A percentile compares a stretch with the other conserved stretches of the same genome.
Evolutionary conservation across 2,888 invertebrate genomes (phyloP).

Genomic region (Ashinkailepas kermadecensis): DNA sequence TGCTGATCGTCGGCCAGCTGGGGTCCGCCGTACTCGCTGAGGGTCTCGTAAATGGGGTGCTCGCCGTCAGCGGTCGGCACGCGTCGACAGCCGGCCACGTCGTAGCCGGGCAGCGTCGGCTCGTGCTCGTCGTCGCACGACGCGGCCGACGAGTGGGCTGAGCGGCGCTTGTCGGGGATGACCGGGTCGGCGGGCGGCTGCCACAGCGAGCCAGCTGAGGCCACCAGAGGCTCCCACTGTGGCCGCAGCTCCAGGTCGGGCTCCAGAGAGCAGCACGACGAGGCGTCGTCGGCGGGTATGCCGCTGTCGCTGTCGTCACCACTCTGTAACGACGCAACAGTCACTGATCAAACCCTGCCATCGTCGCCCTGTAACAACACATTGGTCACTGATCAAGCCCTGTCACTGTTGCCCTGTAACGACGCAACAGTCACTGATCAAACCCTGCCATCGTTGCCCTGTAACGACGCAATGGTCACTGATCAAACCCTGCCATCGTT

Average conservation of each 20-base stretch:
- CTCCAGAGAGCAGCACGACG: background rate
- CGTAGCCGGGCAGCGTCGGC: background rate
- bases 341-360: too few relatives aligned
- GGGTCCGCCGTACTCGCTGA: background rate
- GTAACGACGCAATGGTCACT: too few relatives aligned
- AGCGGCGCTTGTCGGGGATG: background rate
- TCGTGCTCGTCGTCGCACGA: background rate
- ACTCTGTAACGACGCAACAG: background rate
- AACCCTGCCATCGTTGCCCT: too few relatives aligned
- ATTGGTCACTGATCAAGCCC: too few relatives aligned
- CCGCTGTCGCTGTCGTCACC: background rate
- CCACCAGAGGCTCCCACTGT: conserved; percentile 13
- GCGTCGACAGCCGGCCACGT: background rate
- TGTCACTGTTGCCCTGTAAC: too few relatives aligned
- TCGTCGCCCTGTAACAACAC: too few relatives aligned
- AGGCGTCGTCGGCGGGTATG: background rate
- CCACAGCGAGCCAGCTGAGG: background rate
- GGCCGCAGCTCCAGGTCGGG: conserved; percentile 12
- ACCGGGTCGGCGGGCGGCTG: background rate
- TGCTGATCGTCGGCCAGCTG: background rate
- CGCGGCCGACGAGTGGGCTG: background rate
- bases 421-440: too few relatives aligned
- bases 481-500: too few relatives aligned
- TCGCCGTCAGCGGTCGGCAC: background rate
- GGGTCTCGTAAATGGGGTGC: conserved; percentile 1